Base-by-base conservation (phyloP, 2,888 invertebrate genomes). In the Leptinotarsa rubiginosa region DNA sequence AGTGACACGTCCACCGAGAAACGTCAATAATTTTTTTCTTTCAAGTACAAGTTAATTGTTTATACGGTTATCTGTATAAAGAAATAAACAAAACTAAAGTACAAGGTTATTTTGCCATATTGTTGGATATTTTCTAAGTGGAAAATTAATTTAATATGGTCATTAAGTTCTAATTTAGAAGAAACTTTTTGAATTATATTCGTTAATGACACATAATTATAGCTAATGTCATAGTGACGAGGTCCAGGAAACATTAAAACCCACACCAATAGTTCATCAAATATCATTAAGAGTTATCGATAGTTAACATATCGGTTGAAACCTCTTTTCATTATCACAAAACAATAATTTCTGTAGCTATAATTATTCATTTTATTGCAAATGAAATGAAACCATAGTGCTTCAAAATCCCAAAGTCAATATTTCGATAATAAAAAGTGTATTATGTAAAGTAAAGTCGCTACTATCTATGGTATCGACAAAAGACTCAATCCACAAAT, bases 61-160 rank as follows among this genome's bases (percentile, higher is more conserved):
- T n/a, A 41, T n/a, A 20, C 47, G 54, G 22, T 50, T 20, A 69
- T 69, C 47, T 12, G 49, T 49, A 66, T 69, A 69, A 52, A 47
- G 52, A 41, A 73, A 69, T 31, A 68, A 47, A 69, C 68, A 68
- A 73, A 73, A 73, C 65, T 67, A 68, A 73, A 41, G 50, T 73
- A 31, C 68, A 73, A 68, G 73, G 68, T 62, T 69, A 73, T 65
- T 47, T 54, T n/a, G 59, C 31, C 12, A 62, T 18, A 16, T 31
- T 62, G 41, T 31, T 4, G 5, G 41, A 15, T 15, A 16, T 62
- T 62, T 62, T 31, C n/a, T 10, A n/a, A 18, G n/a, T 18, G 31
- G 13, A 41, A 15, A 56, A 20, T 50, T 56, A 20, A 13, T 62
- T n/a, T 3, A 41, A 62, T 31, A 31, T 41, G 59, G 16, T 62